phyloP scores from a whole-genome alignment of 92 coral and sea anemone species.

The Epizoanthus scotinus region DNA sequence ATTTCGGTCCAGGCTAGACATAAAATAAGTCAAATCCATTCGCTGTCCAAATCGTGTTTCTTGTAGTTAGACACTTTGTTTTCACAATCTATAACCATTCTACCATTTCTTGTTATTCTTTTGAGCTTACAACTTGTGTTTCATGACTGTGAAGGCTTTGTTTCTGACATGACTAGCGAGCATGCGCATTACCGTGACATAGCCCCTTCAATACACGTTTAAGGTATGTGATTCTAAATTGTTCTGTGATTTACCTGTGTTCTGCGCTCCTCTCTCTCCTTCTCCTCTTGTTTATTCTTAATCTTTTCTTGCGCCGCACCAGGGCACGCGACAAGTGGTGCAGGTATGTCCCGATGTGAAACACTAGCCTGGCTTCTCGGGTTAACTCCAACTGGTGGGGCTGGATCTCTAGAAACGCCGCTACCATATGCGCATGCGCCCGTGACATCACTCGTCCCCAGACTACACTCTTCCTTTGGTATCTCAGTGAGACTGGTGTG shows the following conservation, averaged over 20 bases:
- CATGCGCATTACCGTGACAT: no score
- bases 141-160: no score
- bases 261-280: constrained; percentile 23
- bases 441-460: background rate
- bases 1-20: no score
- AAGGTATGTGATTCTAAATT: background rate
- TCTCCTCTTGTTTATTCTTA: constrained; percentile 7
- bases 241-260: background rate
- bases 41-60: no score
- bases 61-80: no score
- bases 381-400: constrained; percentile 56
- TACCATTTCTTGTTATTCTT: no score
- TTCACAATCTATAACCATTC: no score
- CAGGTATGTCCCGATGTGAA: background rate
- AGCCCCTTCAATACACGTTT: no score
- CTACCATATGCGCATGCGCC: constrained; percentile 12
- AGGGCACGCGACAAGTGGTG: constrained; percentile 1
- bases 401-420: constrained; percentile 11
- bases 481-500: constrained; percentile 30
- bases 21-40: no score
- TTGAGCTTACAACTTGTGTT: no score
- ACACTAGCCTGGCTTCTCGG: constrained; percentile 37
- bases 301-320: constrained; percentile 1
- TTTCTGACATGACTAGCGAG: no score
- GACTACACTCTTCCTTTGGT: background rate